A percentile compares a stretch with the other conserved stretches of the same genome.
Conservation (phyloP, 1,140 invertebrate species). For the Choristoneura fumiferana region DNA sequence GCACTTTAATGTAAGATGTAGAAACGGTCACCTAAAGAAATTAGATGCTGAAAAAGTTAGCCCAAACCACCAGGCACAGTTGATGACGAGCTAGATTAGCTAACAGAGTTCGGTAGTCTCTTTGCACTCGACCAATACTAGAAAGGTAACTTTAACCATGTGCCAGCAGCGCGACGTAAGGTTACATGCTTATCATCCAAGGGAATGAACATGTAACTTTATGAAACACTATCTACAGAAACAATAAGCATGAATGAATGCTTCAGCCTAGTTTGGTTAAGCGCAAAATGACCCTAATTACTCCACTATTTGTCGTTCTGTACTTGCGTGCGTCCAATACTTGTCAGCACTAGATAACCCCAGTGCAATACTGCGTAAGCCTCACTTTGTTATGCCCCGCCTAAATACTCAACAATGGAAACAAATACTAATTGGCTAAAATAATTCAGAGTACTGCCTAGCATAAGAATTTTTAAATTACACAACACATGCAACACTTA, state of each 20-base stretch:
- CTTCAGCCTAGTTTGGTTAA: not conserved
- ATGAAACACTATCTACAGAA: too few relatives aligned
- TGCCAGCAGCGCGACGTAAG: too few relatives aligned
- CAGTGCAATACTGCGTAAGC: constrained; percentile 8
- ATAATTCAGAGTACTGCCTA: constrained; percentile 33
- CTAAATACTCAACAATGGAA: not conserved
- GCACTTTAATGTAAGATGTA: constrained; percentile 60
- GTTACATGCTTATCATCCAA: too few relatives aligned
- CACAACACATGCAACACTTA: constrained; percentile 49
- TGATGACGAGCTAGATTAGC: constrained; percentile 46
- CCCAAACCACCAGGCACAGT: constrained; percentile 54
- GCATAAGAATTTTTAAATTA: constrained; percentile 17
- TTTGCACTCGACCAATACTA: constrained; percentile 47
- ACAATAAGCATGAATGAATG: too few relatives aligned
- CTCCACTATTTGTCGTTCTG: constrained; percentile 6
- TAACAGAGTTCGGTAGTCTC: constrained; percentile 33
- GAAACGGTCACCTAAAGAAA: constrained; percentile 44
- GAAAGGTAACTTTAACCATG: constrained; percentile 22
- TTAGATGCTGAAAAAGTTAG: constrained; percentile 45
- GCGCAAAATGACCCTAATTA: constrained; percentile 1
- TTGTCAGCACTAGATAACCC: constrained; percentile 9
- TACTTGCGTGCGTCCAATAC: constrained; percentile 15
- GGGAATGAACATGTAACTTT: too few relatives aligned
- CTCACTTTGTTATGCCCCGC: constrained; percentile 13
- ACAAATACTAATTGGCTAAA: constrained; percentile 17